Conservation (phyloP, 2,113 vertebrate species). For the Vanacampus margaritifer region DNA sequence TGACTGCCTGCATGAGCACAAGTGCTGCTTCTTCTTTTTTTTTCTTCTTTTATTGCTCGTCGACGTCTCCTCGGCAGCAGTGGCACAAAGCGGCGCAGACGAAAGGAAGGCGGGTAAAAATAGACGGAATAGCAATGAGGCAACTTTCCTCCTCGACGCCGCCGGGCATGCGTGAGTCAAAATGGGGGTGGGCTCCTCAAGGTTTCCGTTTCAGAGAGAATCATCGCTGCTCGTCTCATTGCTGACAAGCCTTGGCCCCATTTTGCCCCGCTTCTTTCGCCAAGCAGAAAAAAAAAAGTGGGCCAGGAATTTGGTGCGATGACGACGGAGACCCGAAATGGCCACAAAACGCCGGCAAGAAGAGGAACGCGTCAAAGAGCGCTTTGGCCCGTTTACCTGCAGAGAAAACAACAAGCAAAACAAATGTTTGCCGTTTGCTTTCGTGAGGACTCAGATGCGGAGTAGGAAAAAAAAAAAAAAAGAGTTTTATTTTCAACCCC, state of each 20-base stretch:
- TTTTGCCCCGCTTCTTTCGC: background rate
- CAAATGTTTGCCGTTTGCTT: no score
- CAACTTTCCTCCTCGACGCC: constrained; percentile 43
- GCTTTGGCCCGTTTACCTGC: no score
- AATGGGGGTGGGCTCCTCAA: constrained; percentile 35
- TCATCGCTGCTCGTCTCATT: constrained; percentile 24
- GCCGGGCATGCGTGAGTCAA: constrained; percentile 54
- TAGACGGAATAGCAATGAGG: constrained; percentile 67
- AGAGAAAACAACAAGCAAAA: no score
- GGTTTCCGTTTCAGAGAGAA: constrained; percentile 21
- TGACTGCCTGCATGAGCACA: no score
- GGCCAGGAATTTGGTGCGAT: constrained; percentile 23
- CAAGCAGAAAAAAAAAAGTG: constrained; percentile 22
- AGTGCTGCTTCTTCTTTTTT: no score
- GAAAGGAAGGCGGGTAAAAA: constrained; percentile 55
- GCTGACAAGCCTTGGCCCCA: constrained; percentile 18
- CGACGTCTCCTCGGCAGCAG: background rate
- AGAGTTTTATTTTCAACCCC: no score
- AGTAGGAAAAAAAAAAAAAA: no score
- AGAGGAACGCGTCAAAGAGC: no score
- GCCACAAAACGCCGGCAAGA: no score
- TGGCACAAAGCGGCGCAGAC: constrained; percentile 35
- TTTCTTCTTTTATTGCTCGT: no score
- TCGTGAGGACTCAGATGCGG: no score
- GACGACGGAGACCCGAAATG: background rate